Evolutionary conservation across 2,888 invertebrate species (phyloP), one percentile per base, ranked within the genome.

Genomic region (Blera fallax): DNA sequence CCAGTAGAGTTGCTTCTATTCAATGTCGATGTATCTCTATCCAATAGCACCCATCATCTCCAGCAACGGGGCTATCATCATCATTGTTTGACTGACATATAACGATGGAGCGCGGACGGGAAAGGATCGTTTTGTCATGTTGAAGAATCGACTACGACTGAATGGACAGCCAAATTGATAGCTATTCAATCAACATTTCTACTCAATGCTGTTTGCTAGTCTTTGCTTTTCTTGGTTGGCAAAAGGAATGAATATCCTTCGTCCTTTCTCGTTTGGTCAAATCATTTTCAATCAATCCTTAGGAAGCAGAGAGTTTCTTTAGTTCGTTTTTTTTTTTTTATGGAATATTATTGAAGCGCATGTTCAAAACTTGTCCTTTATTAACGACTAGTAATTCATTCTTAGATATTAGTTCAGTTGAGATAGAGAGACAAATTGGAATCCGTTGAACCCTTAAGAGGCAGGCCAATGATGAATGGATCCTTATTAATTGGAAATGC

Each of bases 91-190:
- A 34, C 40, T 58, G 43, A 52, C 34, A 32, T 27, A 32, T 27
- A 54, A 11, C 27, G 56, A 11, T 16, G n/a, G n/a, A n/a, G 79
- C 24, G 32, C 45, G 14, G 40, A 37, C 52, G 29, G 40, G 48
- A 34, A 50, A 56, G 58, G 54, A 76, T 67, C 34, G 74, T 74
- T 81, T 76, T 82, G 80, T 79, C 67, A 48, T 64, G 67, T 65
- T 76, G 45, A 70, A 87, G 76, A 69, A 84, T 76, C 64, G 74
- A 74, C 72, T 67, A 37, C 76, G 64, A 64, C 52, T 81, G 69
- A 82, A 74, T 85, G 54, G 78, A 74, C 78, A 67, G 56, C 72
- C 69, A 78, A 82, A 87, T 84, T 82, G 77, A 84, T 80, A 64
- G 73, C 69, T 64, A 64, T 84, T 84, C 83, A 83, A 83, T 83